A percentile compares a stretch with the other conserved stretches of the same genome.
Evolutionary conservation across 2,113 vertebrate genomes (phyloP).

Genomic region (Odontophorus gujanensis): DNA sequence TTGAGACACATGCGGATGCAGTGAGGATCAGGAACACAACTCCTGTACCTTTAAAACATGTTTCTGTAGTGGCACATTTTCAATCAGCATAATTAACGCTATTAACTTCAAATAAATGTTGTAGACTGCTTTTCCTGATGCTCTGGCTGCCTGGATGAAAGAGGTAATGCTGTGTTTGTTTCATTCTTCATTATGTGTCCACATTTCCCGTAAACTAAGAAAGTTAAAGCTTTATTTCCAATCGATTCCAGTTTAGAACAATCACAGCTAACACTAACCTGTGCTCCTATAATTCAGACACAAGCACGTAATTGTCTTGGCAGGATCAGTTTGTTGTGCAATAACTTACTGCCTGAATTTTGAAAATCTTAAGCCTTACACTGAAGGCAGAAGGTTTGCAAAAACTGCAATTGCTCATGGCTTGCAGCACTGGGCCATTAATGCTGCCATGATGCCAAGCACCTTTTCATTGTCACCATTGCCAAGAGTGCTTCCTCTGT

Average conservation of each 20-base stretch:
- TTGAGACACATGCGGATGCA: rapidly evolving
- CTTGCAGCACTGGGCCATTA: neutral
- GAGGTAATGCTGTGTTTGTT: neutral
- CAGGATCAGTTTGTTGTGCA: neutral
- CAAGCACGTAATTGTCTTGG: neutral
- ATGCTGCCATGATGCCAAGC: neutral
- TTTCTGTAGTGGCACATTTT: neutral
- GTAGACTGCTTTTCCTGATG: neutral
- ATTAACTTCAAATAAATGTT: neutral
- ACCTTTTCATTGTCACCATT: neutral
- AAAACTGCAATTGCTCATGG: neutral
- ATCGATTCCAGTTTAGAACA: neutral
- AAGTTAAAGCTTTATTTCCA: neutral
- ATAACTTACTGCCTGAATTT: neutral
- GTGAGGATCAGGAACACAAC: neutral
- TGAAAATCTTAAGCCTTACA: neutral
- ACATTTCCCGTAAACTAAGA: neutral
- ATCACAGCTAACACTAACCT: neutral
- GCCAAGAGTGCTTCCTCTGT: neutral
- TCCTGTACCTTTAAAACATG: neutral
- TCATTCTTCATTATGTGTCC: neutral
- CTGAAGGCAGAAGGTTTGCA: neutral
- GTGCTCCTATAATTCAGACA: neutral
- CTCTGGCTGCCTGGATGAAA: neutral
- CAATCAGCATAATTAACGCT: neutral